Evolutionary conservation across 2,113 vertebrate species (phyloP), one percentile per base, ranked within the genome.

Genomic region (Myiopsitta monachus): DNA sequence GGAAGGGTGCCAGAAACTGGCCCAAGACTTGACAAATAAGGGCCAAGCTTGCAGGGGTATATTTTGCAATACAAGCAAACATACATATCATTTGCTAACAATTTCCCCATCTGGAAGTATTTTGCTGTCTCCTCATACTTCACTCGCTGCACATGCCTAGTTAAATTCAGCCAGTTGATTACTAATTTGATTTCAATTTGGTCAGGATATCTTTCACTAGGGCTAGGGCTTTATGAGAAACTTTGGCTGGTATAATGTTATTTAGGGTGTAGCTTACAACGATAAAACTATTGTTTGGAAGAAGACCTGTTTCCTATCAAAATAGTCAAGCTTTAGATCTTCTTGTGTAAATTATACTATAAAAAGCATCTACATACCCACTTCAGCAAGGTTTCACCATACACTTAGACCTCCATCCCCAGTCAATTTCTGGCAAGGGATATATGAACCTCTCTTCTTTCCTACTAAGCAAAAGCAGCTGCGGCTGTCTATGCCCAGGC

Each of bases 391-490:
- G 57, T 89, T 94, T 95, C 83, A 87, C 73, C 77, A 83, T 18
- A 55, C 85, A 86, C 67, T 51, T 44, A 87, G 69, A 91, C 24
- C 38, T 87, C 77, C 52, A 76, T 57, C 41, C 52, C 81, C 83
- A 85, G 69, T 43, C 87, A 84, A 28, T 7, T 2, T 46, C 82
- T 95, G 91, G 88, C 80, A 95, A 78, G 44, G 36, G 52, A 61
- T 73, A 64, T 7, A 61, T 7, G 7, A 70, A 85, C 66, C 77
- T 68, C 87, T 91, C 47, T 75, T 78, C 74, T 92, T 54, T 89
- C 66, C 83, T 52, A 11, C 44, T 92, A 89, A 94, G 62, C 81
- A 91, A 89, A 95, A 92, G 93, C 93, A 97, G 92, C 88, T 95
- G 94, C 76, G 93, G 62, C 74, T 87, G 62, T 39, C 74, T 92